These are phyloP conservation scores for Cremastobaeus sp. DNA, from an alignment of 2,888 invertebrate species.

Conservation along the genomic window DNA sequence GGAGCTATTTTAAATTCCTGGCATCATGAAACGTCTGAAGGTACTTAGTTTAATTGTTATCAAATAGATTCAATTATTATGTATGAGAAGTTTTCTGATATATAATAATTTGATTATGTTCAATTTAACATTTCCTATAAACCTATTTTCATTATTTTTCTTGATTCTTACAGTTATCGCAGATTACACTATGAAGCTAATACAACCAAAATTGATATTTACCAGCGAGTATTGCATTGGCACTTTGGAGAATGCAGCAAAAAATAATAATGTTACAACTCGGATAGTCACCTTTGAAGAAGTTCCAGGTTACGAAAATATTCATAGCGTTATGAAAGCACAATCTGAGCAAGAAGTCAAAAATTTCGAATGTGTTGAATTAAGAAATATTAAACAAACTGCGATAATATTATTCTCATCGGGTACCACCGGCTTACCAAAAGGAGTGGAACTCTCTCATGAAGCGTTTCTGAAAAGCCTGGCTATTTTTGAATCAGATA, in stretches of 20 bases:
- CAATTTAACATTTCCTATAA: neutral
- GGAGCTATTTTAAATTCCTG: constrained; percentile 70
- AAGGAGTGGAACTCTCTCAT: constrained; percentile 69
- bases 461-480: constrained; percentile 54
- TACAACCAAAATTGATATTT: constrained; percentile 69
- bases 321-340: constrained; percentile 61
- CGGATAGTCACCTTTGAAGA: constrained; percentile 66
- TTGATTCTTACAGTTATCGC: constrained; percentile 67
- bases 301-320: constrained; percentile 49
- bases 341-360: constrained; percentile 59
- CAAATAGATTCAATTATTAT: neutral
- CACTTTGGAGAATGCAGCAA: constrained; percentile 30
- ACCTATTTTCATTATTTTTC: constrained; percentile 14
- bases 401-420: constrained; percentile 71
- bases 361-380: constrained; percentile 61
- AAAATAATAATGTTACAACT: constrained; percentile 36
- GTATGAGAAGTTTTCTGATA: neutral
- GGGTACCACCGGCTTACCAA: constrained; percentile 72
- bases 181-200: constrained; percentile 63
- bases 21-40: constrained; percentile 64
- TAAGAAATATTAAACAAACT: constrained; percentile 55
- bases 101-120: neutral
- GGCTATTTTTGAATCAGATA: neutral
- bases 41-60: constrained; percentile 18
- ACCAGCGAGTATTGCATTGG: constrained; percentile 30